Percentiles rank a stretch among this genome's conserved stretches.
phyloP scores from a whole-genome alignment of 2,888 invertebrate species.

The Mycogona germanica region DNA sequence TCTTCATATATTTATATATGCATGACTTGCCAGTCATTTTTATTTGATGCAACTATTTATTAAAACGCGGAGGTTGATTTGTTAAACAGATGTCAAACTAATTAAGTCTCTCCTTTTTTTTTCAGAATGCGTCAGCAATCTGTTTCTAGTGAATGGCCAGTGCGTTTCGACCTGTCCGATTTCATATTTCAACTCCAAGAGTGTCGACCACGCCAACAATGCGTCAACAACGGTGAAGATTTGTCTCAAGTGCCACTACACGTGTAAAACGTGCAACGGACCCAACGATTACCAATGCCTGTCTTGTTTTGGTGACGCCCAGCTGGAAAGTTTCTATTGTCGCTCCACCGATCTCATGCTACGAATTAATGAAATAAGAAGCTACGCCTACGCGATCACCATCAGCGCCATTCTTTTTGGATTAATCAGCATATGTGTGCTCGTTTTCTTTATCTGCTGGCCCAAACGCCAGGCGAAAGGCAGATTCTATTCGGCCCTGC shows the following conservation, averaged over 20 bases:
- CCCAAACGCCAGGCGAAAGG: too few species aligned
- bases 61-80: not conserved
- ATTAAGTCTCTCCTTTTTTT: slow-evolving; percentile 31
- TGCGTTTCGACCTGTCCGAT: slow-evolving; percentile 48
- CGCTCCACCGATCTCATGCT: slow-evolving; percentile 40
- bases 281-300: slow-evolving; percentile 55
- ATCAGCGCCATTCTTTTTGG: too few species aligned
- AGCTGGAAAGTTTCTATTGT: slow-evolving; percentile 38
- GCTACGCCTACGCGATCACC: too few species aligned
- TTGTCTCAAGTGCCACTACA: slow-evolving; percentile 59
- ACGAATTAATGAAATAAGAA: not conserved
- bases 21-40: not conserved
- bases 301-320: slow-evolving; percentile 52
- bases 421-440: too few species aligned
- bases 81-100: not conserved
- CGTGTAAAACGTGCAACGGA: slow-evolving; percentile 55
- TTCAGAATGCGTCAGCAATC: slow-evolving; percentile 53
- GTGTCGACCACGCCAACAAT: too few species aligned
- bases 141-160: slow-evolving; percentile 46
- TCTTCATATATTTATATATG: not conserved
- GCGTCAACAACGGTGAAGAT: not conserved
- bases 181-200: not conserved
- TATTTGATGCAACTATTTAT: not conserved
- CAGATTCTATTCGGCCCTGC: too few species aligned
- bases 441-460: too few species aligned